A percentile compares a stretch with the other conserved stretches of the same genome.
These are phyloP conservation scores for Cyclophora albipunctata DNA, from an alignment of 2,888 invertebrate species.

Conservation along the genomic window DNA sequence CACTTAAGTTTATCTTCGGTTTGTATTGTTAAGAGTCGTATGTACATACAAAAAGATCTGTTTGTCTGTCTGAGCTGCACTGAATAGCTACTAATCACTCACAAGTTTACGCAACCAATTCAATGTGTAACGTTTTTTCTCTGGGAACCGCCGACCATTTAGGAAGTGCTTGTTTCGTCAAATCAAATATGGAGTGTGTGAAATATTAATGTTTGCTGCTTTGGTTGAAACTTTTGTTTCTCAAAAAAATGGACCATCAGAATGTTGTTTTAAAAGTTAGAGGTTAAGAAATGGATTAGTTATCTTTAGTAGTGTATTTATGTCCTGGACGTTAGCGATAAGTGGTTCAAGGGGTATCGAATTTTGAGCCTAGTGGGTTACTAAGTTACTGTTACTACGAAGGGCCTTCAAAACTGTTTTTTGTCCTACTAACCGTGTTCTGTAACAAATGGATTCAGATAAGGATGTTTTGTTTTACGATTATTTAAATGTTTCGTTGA, in stretches of 20 bases:
- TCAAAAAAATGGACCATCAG: conserved; percentile 17
- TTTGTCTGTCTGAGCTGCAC: conserved; percentile 29
- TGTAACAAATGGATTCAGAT: conserved; percentile 30
- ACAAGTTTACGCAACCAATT: conserved; percentile 42
- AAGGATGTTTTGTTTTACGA: conserved; percentile 23
- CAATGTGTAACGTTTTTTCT: conserved; percentile 37
- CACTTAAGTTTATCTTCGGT: too few relatives aligned
- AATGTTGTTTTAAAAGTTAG: neutral
- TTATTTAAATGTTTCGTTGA: conserved; percentile 17
- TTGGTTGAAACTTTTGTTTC: conserved; percentile 23
- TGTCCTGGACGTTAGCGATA: conserved; percentile 34
- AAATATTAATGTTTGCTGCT: conserved; percentile 32
- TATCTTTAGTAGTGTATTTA: conserved; percentile 28
- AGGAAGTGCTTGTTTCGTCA: conserved; percentile 40
- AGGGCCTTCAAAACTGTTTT: conserved; percentile 49
- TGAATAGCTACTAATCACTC: conserved; percentile 41
- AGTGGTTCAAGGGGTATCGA: conserved; percentile 61
- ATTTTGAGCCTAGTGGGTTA: conserved; percentile 53
- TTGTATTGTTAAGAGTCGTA: too few relatives aligned
- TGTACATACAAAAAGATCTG: conserved; percentile 6
- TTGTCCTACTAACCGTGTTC: conserved; percentile 61
- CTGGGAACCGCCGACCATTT: conserved; percentile 30
- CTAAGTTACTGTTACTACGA: conserved; percentile 55
- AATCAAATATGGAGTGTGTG: conserved; percentile 41
- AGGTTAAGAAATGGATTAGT: conserved; percentile 21